Base-by-base conservation (phyloP, 2,888 invertebrate genomes). In the Dicycla oo region DNA sequence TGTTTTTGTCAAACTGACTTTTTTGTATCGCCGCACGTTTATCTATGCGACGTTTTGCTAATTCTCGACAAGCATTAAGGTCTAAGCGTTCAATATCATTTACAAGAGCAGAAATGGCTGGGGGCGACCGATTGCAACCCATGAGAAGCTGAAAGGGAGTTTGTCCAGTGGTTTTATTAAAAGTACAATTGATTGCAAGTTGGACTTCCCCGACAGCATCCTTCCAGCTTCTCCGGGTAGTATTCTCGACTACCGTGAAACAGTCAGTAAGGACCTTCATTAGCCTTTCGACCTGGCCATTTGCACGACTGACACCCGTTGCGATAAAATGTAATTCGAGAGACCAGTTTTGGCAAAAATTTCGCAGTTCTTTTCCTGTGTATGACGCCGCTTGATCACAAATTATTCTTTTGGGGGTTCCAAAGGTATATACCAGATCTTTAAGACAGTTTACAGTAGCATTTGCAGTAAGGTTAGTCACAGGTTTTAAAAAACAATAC, bases 251-350 rank as follows among this genome's bases (percentile, higher is more conserved):
- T 20, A 56, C 56, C 56, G 30, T 30, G 56, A 56, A 56, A 56
- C 30, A 56, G 11, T 56, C 56, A 56, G 56, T 30, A 10, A 30
- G 30, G 6, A 56, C 56, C 1, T 20, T 56, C 56, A 56, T 56
- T 30, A 56, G 56, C 20, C 56, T 56, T 56, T 56, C 56, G 30
- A n/a, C n/a, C n/a, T n/a, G n/a, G n/a, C n/a, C n/a, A n/a, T n/a
- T n/a, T n/a, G n/a, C n/a, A n/a, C n/a, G n/a, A n/a, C n/a, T n/a
- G n/a, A n/a, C n/a, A n/a, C n/a, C n/a, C n/a, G n/a, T n/a, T n/a
- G n/a, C n/a, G n/a, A n/a, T n/a, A n/a, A 30, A 54, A 30, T 30
- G 30, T 20, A 54, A 20, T 54, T 54, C 54, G 6, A 54, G 30
- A 11, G 30, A 54, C 30, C 30, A 54, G 18, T 54, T 54, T 54